phyloP scores from a whole-genome alignment of 2,797 vertebrate species.

The Tapirus indicus region DNA sequence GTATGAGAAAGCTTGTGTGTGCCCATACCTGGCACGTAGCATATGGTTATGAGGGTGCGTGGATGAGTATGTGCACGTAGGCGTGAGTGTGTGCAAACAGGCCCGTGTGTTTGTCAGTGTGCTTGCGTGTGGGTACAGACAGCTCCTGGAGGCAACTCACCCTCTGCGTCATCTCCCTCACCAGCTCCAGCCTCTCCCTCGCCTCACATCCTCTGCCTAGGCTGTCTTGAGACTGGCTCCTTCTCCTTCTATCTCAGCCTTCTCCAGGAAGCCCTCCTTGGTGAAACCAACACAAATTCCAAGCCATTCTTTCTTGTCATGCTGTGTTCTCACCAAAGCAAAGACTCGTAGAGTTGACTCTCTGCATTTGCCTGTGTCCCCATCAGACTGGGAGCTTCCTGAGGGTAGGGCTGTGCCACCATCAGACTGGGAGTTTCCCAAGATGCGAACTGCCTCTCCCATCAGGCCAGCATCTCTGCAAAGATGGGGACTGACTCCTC shows the following conservation, averaged over 20 bases:
- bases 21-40: not conserved
- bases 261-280: not conserved
- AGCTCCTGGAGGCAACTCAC: not conserved
- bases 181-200: not conserved
- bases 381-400: conserved; percentile 2
- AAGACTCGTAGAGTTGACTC: not conserved
- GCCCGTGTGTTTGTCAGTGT: not conserved
- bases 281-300: not conserved
- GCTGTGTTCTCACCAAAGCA: not conserved
- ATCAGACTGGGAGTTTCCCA: not conserved
- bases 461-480: not conserved
- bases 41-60: not conserved
- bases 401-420: not conserved
- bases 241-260: not conserved
- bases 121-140: not conserved
- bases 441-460: not conserved
- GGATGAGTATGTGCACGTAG: not conserved
- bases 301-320: not conserved
- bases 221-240: not conserved
- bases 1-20: not conserved
- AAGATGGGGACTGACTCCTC: not conserved
- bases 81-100: not conserved
- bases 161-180: not conserved
- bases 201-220: not conserved
- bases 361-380: not conserved